Evolutionary conservation across 2,888 invertebrate genomes (phyloP).

Genomic region (Ametastegia equiseti): DNA sequence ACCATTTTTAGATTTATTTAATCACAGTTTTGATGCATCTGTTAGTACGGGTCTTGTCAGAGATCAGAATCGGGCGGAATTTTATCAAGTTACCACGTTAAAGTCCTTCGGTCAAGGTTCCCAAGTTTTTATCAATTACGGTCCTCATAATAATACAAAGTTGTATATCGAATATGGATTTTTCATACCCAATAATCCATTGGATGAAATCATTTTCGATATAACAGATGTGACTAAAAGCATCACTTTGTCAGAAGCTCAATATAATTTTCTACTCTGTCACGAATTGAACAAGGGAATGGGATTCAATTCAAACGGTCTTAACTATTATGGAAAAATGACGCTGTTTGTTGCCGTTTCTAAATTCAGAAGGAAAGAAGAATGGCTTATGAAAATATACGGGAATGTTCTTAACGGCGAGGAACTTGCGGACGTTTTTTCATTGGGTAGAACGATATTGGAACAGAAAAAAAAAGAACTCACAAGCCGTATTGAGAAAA

Average conservation of each 20-base stretch:
- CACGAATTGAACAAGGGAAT: slow-evolving; percentile 81
- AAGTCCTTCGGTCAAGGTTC: slow-evolving; percentile 80
- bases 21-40: slow-evolving; percentile 84
- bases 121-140: slow-evolving; percentile 94
- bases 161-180: slow-evolving; percentile 94
- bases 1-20: slow-evolving; percentile 93
- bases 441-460: slow-evolving; percentile 60
- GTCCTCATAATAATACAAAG: slow-evolving; percentile 87
- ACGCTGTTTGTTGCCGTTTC: slow-evolving; percentile 64
- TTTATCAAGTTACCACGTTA: slow-evolving; percentile 79
- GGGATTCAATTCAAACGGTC: slow-evolving; percentile 81
- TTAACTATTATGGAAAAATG: slow-evolving; percentile 82
- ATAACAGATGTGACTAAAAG: slow-evolving; percentile 78
- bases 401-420: slow-evolving; percentile 56
- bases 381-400: slow-evolving; percentile 66
- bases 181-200: slow-evolving; percentile 82
- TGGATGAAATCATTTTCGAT: slow-evolving; percentile 82
- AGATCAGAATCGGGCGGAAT: slow-evolving; percentile 68
- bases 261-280: slow-evolving; percentile 81
- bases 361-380: slow-evolving; percentile 49
- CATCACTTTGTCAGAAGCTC: slow-evolving; percentile 69
- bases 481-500: slow-evolving; percentile 55
- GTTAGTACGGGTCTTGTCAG: slow-evolving; percentile 77
- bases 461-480: slow-evolving; percentile 59
- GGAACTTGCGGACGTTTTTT: slow-evolving; percentile 58